phyloP scores from a whole-genome alignment of 2,797 vertebrate species.

The Fratercula arctica region DNA sequence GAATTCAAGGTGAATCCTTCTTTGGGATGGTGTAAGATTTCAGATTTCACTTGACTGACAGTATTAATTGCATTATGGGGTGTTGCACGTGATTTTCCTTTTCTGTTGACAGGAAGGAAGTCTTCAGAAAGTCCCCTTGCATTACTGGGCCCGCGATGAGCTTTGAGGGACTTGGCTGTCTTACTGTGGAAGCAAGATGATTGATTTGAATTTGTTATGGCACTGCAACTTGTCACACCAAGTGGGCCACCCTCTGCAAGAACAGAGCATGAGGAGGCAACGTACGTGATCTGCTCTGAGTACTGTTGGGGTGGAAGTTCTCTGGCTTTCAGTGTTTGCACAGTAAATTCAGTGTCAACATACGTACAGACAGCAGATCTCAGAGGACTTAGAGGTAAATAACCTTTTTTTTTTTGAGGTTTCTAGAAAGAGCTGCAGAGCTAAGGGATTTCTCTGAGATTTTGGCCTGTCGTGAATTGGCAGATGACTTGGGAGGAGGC shows the following conservation, averaged over 20 bases:
- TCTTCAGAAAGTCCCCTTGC: background rate
- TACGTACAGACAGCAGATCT: background rate
- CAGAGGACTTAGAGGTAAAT: background rate
- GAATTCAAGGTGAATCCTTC: background rate
- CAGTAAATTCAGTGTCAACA: background rate
- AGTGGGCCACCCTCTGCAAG: background rate
- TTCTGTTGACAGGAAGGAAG: background rate
- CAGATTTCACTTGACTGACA: background rate
- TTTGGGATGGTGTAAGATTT: background rate
- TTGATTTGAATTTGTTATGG: background rate
- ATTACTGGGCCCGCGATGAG: background rate
- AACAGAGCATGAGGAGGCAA: background rate
- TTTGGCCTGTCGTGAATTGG: constrained; percentile 4
- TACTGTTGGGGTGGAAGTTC: background rate
- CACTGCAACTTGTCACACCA: background rate
- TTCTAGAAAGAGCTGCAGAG: background rate
- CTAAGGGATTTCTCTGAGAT: constrained; percentile 23
- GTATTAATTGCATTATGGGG: background rate
- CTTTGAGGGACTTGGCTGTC: background rate
- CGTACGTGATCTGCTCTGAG: background rate
- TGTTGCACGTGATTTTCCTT: background rate
- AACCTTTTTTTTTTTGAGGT: background rate
- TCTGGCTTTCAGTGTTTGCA: constrained; percentile 5
- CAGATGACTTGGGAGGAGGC: background rate
- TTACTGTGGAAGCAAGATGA: background rate